Percentiles rank a stretch among this genome's conserved stretches.
These are phyloP conservation scores for Empis livida DNA, from an alignment of 2,888 invertebrate species.

Conservation along the genomic window DNA sequence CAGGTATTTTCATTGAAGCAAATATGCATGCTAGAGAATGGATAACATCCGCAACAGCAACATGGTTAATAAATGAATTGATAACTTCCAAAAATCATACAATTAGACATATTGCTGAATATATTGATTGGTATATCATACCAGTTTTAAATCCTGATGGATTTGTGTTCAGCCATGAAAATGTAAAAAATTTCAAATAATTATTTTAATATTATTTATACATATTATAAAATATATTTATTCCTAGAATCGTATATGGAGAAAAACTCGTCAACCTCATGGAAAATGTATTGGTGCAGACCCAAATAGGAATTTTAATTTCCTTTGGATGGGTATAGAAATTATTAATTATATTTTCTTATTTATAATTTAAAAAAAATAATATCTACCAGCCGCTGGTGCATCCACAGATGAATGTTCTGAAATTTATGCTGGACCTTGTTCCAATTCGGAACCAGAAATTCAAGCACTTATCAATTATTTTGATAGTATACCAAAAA, in stretches of 20 bases:
- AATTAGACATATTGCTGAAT: constrained; percentile 45
- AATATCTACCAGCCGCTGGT: constrained; percentile 22
- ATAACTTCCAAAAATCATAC: constrained; percentile 45
- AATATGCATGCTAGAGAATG: constrained; percentile 57
- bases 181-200: constrained; percentile 33
- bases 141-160: constrained; percentile 65
- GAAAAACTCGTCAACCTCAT: constrained; percentile 46
- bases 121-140: constrained; percentile 62
- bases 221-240: too few species aligned
- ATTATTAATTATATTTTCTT: too few species aligned
- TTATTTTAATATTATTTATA: background rate
- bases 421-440: constrained; percentile 39
- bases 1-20: constrained; percentile 49
- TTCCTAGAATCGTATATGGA: constrained; percentile 47
- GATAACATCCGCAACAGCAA: constrained; percentile 57
- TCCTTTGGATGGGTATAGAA: constrained; percentile 22
- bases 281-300: constrained; percentile 30
- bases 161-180: constrained; percentile 50
- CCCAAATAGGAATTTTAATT: constrained; percentile 32
- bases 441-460: constrained; percentile 45
- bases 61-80: constrained; percentile 56
- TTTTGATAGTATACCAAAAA: constrained; percentile 29
- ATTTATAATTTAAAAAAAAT: too few species aligned
- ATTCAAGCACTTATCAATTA: constrained; percentile 37
- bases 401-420: constrained; percentile 36